Evolutionary conservation across 2,113 vertebrate species (phyloP).

Genomic region (Lota lota): DNA sequence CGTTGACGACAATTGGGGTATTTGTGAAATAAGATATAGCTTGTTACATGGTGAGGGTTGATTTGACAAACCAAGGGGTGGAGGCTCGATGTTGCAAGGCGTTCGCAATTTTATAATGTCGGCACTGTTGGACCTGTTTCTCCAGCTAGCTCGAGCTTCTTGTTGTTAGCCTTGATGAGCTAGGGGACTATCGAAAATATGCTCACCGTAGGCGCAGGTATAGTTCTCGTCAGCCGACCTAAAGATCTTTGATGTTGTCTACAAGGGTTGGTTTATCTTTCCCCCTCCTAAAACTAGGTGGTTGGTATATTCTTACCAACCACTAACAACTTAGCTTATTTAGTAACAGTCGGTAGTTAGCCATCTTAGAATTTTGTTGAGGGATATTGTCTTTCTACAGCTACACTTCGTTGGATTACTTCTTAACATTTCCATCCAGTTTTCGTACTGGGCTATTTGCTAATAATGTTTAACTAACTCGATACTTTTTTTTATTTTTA

Average conservation of each 20-base stretch:
- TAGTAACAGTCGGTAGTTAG: slow-evolving; percentile 51
- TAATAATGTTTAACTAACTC: too few species aligned
- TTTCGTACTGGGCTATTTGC: too few species aligned
- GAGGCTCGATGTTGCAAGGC: slow-evolving; percentile 13
- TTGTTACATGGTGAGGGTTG: not conserved
- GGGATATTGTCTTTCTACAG: too few species aligned
- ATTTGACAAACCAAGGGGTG: not conserved
- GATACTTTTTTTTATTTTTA: too few species aligned
- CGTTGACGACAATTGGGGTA: slow-evolving; percentile 31
- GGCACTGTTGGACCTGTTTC: slow-evolving; percentile 63
- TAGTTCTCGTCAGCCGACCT: too few species aligned
- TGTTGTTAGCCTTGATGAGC: slow-evolving; percentile 44
- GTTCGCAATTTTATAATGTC: slow-evolving; percentile 53
- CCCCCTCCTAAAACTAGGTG: too few species aligned
- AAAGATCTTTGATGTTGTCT: not conserved
- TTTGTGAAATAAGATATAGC: slow-evolving; percentile 27
- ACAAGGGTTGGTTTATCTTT: not conserved
- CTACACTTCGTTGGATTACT: too few species aligned
- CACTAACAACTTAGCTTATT: slow-evolving; percentile 11
- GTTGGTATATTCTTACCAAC: too few species aligned
- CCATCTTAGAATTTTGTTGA: slow-evolving; percentile 35
- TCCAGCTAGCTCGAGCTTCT: slow-evolving; percentile 58
- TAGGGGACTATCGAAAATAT: too few species aligned
- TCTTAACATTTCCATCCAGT: too few species aligned
- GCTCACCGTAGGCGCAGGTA: too few species aligned